These are phyloP conservation scores for Struthidea cinerea DNA, from an alignment of 2,113 vertebrate genomes.

Conservation along the genomic window DNA sequence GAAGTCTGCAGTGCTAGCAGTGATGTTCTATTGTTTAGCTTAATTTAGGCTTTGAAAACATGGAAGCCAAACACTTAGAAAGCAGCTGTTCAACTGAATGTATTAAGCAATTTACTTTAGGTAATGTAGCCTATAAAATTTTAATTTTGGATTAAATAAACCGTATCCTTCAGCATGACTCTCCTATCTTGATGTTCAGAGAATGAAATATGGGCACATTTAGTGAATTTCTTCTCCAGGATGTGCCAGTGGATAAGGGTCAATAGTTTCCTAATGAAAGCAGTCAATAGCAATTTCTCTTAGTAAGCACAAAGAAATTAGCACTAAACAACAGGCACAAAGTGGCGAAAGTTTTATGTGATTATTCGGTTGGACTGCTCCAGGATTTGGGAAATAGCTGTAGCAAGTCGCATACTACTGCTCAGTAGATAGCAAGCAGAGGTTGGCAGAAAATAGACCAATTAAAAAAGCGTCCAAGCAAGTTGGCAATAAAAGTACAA, in stretches of 20 bases:
- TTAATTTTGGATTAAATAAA: constrained; percentile 82
- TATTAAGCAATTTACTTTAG: constrained; percentile 83
- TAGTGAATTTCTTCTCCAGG: constrained; percentile 75
- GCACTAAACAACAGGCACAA: constrained; percentile 60
- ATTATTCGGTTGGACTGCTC: constrained; percentile 34
- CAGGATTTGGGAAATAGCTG: constrained; percentile 37
- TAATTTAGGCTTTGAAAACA: constrained; percentile 54
- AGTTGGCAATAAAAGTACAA: background rate
- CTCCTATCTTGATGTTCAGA: constrained; percentile 72
- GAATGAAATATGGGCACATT: constrained; percentile 82
- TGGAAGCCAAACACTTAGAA: constrained; percentile 54
- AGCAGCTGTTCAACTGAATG: constrained; percentile 73
- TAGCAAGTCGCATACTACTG: background rate
- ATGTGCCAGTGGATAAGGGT: constrained; percentile 77
- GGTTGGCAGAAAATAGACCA: background rate
- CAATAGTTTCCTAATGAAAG: constrained; percentile 80
- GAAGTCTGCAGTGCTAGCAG: background rate
- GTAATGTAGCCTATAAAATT: constrained; percentile 79
- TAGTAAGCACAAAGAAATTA: constrained; percentile 77
- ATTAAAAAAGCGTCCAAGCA: background rate
- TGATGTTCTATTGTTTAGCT: background rate
- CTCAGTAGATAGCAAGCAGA: constrained; percentile 3
- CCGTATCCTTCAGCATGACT: constrained; percentile 71
- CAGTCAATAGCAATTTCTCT: constrained; percentile 86
- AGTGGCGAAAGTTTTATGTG: constrained; percentile 22